Conservation (phyloP, 2,888 invertebrate species). For the Drosophila emarginata region DNA sequence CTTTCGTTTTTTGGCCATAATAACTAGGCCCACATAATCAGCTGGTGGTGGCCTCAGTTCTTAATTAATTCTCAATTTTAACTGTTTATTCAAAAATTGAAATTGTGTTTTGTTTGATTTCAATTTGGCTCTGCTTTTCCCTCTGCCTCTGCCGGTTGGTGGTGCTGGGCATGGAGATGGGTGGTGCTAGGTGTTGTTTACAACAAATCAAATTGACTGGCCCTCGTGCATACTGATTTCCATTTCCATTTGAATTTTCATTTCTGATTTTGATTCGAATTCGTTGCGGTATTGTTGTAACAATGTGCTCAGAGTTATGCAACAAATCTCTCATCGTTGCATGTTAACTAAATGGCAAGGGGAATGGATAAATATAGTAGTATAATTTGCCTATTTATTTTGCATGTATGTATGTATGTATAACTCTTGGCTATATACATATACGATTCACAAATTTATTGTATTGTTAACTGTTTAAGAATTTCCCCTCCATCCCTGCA, state of each 20-base stretch:
- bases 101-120: conserved; percentile 21
- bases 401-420: not conserved
- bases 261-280: conserved; percentile 18
- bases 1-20: not conserved
- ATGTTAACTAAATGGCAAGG: conserved; percentile 6
- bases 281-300: not conserved
- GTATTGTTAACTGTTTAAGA: conserved; percentile 37
- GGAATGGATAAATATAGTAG: not conserved
- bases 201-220: conserved; percentile 54
- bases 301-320: conserved; percentile 1
- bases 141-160: conserved; percentile 4
- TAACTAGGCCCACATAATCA: conserved; percentile 3
- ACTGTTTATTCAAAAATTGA: conserved; percentile 65
- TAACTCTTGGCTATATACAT: conserved; percentile 23
- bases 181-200: conserved; percentile 49
- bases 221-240: conserved; percentile 60
- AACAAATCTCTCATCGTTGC: not conserved
- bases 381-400: not conserved
- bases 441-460: conserved; percentile 21
- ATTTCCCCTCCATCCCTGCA: conserved; percentile 4
- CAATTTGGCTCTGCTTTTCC: no score
- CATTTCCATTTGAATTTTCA: conserved; percentile 14
- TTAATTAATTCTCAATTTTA: conserved; percentile 70
- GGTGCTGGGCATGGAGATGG: conserved; percentile 12
- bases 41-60: conserved; percentile 20